Conservation (phyloP, 2,113 vertebrate genomes). For the Psephotus haematonotus region DNA sequence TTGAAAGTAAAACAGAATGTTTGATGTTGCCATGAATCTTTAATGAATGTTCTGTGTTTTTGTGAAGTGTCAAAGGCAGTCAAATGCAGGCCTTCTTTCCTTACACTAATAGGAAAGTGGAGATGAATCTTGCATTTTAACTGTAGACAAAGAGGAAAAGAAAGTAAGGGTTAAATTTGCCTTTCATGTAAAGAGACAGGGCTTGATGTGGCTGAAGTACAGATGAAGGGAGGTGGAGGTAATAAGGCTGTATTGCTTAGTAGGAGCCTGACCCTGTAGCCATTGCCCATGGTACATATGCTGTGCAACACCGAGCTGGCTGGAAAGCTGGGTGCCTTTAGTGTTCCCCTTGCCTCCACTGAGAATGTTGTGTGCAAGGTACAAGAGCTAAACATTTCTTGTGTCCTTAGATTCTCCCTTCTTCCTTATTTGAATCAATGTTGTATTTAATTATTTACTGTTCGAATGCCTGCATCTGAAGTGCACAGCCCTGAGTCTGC, state of each 20-base stretch:
- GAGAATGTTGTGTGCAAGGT: not conserved
- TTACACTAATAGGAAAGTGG: not conserved
- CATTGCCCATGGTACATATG: not conserved
- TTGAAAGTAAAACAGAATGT: conserved; percentile 49
- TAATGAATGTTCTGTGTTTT: conserved; percentile 22
- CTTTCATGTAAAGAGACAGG: not conserved
- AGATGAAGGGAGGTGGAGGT: not conserved
- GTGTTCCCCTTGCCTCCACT: not conserved
- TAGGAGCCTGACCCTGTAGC: not conserved
- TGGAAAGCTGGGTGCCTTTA: not conserved
- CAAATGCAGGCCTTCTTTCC: not conserved
- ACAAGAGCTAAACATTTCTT: not conserved
- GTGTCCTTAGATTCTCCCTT: conserved; percentile 41
- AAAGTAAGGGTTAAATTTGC: not conserved
- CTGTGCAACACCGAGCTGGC: not conserved
- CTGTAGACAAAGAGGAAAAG: not conserved
- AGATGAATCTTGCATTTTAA: not conserved
- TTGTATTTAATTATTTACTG: conserved; percentile 41
- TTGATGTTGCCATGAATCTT: conserved; percentile 61
- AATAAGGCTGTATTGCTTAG: not conserved
- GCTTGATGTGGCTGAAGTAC: not conserved
- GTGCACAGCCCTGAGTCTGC: not conserved
- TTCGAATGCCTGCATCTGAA: not conserved
- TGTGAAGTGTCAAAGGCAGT: conserved; percentile 7
- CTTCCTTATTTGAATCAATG: not conserved